These are phyloP conservation scores for Lepeophtheirus nordmannii DNA, from an alignment of 2,888 invertebrate genomes.

Conservation along the genomic window DNA sequence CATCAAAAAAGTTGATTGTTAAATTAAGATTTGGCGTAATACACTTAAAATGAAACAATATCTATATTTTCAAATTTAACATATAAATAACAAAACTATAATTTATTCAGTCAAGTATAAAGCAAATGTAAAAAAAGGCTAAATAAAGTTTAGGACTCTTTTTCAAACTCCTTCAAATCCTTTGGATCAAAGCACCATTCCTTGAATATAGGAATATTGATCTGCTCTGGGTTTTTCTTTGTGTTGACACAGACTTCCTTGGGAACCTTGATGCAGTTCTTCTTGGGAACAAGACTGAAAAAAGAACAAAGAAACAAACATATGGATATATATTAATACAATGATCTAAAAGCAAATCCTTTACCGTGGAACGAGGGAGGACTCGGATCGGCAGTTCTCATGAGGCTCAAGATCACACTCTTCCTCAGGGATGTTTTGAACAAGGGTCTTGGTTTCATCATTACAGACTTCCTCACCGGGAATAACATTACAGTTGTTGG, in stretches of 20 bases:
- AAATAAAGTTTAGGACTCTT: too few species aligned
- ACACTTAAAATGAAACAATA: too few species aligned
- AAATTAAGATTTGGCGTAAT: too few species aligned
- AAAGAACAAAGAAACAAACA: too few species aligned
- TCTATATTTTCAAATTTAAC: too few species aligned
- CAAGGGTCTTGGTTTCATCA: background rate
- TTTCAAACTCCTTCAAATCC: too few species aligned
- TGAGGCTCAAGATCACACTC: slow-evolving; percentile 5
- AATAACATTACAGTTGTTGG: background rate
- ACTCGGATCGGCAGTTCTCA: background rate
- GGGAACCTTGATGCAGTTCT: slow-evolving; percentile 17
- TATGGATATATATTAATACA: too few species aligned
- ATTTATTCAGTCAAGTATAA: too few species aligned
- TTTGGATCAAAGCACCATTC: background rate
- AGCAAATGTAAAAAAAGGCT: too few species aligned
- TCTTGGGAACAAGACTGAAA: background rate
- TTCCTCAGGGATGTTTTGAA: slow-evolving; percentile 15
- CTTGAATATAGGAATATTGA: background rate
- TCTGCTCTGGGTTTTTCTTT: slow-evolving; percentile 10
- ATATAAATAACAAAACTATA: too few species aligned
- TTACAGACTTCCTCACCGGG: background rate
- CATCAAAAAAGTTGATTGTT: too few species aligned
- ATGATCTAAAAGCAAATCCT: too few species aligned
- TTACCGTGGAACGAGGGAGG: background rate
- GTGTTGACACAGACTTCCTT: slow-evolving; percentile 19